These are phyloP conservation scores for Bombylius major DNA, from an alignment of 2,888 invertebrate genomes.

Conservation along the genomic window DNA sequence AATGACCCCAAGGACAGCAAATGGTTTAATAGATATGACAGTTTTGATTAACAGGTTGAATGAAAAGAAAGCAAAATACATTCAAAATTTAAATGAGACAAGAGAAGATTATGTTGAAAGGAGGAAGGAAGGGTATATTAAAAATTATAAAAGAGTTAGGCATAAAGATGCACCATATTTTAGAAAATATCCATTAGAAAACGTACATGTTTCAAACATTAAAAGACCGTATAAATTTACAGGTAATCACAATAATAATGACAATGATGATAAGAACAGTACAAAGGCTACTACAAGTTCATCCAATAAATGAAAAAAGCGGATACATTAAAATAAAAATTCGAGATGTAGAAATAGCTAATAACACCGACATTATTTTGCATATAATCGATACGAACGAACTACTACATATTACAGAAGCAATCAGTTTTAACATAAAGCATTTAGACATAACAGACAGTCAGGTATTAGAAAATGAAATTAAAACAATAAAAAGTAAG, in stretches of 20 bases:
- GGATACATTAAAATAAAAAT: conserved; percentile 8
- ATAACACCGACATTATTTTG: conserved; percentile 8
- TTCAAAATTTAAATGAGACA: neutral
- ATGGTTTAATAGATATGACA: neutral
- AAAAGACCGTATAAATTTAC: conserved; percentile 5
- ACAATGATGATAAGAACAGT: too few species aligned
- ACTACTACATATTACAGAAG: conserved; percentile 3
- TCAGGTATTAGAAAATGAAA: too few species aligned
- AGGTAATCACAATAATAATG: conserved; percentile 6
- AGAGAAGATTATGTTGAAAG: neutral
- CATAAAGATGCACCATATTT: conserved; percentile 10
- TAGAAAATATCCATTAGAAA: conserved; percentile 5
- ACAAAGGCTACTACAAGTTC: too few species aligned
- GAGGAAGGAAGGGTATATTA: too few species aligned
- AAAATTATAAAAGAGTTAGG: conserved; percentile 9
- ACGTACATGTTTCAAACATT: too few species aligned
- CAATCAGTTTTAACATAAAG: too few species aligned
- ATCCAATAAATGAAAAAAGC: too few species aligned
- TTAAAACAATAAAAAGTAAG: too few species aligned
- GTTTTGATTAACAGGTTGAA: neutral
- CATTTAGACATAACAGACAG: too few species aligned
- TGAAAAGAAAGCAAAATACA: neutral
- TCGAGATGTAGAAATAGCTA: conserved; percentile 3
- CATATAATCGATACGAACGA: conserved; percentile 10
- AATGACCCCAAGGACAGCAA: conserved; percentile 8